Percentiles rank a stretch among this genome's conserved stretches.
phyloP scores from a whole-genome alignment of 2,888 invertebrate species.

The Nowickia ferox region DNA sequence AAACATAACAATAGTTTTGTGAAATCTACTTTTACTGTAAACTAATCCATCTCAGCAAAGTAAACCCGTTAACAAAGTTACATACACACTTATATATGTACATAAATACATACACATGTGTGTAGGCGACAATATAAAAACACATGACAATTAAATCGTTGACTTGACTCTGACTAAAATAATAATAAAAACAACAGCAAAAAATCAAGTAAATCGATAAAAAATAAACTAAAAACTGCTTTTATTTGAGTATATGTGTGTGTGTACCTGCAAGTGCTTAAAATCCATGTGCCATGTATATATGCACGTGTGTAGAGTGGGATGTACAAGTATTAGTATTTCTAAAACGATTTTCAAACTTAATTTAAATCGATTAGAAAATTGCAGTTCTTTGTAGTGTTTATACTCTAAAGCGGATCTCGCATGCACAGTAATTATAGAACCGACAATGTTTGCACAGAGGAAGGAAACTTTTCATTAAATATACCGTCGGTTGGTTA shows the following conservation, averaged over 20 bases:
- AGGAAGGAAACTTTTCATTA: background rate
- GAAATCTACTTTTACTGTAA: background rate
- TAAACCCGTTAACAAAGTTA: background rate
- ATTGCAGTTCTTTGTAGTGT: slow-evolving; percentile 37
- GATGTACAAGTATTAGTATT: slow-evolving; percentile 4
- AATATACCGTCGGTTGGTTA: too few species aligned
- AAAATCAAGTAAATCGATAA: slow-evolving; percentile 61
- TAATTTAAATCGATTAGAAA: slow-evolving; percentile 58
- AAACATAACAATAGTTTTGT: background rate
- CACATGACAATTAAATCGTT: slow-evolving; percentile 68
- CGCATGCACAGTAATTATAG: slow-evolving; percentile 28
- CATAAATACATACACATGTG: background rate
- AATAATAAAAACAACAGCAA: slow-evolving; percentile 40
- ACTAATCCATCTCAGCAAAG: too few species aligned
- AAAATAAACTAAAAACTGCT: slow-evolving; percentile 19
- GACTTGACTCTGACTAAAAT: slow-evolving; percentile 48
- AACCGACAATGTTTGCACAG: background rate
- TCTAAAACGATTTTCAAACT: slow-evolving; percentile 33
- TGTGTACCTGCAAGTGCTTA: background rate
- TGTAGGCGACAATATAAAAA: slow-evolving; percentile 20
- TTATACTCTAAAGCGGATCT: slow-evolving; percentile 10
- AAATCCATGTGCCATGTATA: background rate
- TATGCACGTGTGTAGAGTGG: background rate
- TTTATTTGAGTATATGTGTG: background rate
- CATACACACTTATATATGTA: background rate